Evolutionary conservation across 2,113 vertebrate genomes (phyloP).

Genomic region (Okapia johnstoni): DNA sequence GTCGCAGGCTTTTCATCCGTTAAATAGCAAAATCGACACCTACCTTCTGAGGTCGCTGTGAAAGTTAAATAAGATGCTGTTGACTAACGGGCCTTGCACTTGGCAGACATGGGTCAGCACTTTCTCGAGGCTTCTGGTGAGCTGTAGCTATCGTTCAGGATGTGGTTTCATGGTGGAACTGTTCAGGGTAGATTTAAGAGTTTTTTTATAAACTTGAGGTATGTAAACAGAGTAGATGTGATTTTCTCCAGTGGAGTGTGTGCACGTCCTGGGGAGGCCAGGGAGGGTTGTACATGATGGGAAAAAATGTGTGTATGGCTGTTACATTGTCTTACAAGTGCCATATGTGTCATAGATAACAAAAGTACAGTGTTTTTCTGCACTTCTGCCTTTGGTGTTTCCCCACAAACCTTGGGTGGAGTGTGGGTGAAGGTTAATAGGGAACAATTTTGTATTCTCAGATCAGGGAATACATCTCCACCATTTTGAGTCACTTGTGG

Average conservation of each 20-base stretch:
- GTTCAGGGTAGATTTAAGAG: too few relatives aligned
- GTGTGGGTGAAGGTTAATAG: background rate
- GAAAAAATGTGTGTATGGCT: background rate
- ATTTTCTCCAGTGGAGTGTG: background rate
- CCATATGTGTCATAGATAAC: background rate
- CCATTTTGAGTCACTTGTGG: background rate
- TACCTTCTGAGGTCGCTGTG: background rate
- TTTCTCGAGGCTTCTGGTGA: background rate
- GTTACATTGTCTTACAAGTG: background rate
- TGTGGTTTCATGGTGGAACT: background rate
- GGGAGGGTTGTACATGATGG: background rate
- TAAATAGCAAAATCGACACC: background rate
- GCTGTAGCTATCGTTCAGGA: background rate
- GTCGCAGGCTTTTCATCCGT: background rate
- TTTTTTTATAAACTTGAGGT: background rate
- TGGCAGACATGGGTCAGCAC: background rate
- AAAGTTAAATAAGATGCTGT: background rate
- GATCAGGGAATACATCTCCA: background rate
- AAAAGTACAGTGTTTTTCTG: background rate
- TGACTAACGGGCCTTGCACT: background rate
- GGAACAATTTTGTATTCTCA: background rate
- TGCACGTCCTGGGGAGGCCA: rapidly evolving
- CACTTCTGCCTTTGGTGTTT: background rate
- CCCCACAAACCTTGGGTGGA: background rate
- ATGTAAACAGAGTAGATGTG: background rate